These are phyloP conservation scores for Ctenosaura bakeri DNA, from an alignment of 2,797 vertebrate genomes.

Conservation along the genomic window DNA sequence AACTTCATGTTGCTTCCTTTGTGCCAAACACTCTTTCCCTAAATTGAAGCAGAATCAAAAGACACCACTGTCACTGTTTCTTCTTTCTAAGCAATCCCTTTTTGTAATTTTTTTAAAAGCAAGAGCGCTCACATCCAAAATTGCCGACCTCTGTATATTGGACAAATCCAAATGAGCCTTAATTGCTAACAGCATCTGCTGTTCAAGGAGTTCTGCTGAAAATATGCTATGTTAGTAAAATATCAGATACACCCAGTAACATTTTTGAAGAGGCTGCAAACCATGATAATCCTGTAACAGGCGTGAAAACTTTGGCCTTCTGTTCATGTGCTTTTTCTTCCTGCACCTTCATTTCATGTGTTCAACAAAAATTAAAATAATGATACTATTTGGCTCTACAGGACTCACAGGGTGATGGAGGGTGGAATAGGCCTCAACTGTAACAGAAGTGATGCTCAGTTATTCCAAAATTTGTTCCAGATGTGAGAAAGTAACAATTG, in stretches of 20 bases:
- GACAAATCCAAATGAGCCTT: conserved; percentile 45
- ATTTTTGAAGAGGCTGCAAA: not conserved
- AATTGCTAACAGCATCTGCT: conserved; percentile 52
- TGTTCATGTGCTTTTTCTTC: accelerated
- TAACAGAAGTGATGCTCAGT: not conserved
- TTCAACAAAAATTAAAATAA: conserved; percentile 6
- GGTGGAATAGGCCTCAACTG: not conserved
- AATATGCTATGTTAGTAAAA: not conserved
- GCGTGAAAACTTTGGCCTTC: not conserved
- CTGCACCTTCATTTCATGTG: not conserved
- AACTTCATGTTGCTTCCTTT: not conserved
- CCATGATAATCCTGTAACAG: conserved; percentile 25
- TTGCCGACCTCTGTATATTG: conserved; percentile 56
- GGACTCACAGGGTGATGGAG: not conserved
- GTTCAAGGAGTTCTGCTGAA: not conserved
- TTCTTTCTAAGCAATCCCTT: not conserved
- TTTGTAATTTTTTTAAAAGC: conserved; percentile 25
- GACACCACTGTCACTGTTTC: not conserved
- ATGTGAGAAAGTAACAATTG: conserved; percentile 1
- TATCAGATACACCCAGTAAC: not conserved
- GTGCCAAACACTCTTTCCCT: conserved; percentile 50
- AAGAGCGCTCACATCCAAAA: conserved; percentile 46
- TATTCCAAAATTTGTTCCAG: not conserved
- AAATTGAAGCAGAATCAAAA: conserved; percentile 47
- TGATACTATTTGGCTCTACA: not conserved